These are phyloP conservation scores for Accipiter virgatus DNA, from an alignment of 2,113 vertebrate species.

Conservation along the genomic window DNA sequence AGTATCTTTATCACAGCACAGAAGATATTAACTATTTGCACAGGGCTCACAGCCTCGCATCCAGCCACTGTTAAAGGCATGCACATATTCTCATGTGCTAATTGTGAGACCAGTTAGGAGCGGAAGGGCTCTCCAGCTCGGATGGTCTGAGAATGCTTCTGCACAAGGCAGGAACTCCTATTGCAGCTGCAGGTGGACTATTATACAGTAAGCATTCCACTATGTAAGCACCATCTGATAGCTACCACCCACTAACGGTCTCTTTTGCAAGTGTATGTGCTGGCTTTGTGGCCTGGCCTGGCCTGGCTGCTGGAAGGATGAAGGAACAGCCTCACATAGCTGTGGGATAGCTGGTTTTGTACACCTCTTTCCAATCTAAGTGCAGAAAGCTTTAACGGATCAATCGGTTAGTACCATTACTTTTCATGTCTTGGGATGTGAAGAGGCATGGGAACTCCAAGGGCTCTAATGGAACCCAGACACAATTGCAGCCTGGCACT, in stretches of 20 bases:
- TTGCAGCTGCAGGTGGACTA: background rate
- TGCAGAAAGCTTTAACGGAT: background rate
- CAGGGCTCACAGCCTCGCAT: background rate
- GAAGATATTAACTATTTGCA: background rate
- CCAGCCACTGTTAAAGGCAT: background rate
- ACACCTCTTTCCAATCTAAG: background rate
- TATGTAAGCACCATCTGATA: background rate
- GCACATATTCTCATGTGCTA: background rate
- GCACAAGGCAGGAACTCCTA: background rate
- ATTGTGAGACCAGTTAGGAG: background rate
- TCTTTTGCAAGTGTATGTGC: background rate
- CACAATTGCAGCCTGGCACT: rapidly evolving
- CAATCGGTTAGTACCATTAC: background rate
- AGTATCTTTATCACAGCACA: background rate
- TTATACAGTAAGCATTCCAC: background rate
- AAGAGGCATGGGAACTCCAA: background rate
- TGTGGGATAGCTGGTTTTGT: background rate
- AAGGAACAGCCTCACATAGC: background rate
- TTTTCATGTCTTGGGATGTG: background rate
- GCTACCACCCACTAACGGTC: background rate
- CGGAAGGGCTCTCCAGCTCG: background rate
- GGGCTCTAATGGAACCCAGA: background rate
- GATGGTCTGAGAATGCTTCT: background rate
- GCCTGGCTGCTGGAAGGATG: background rate
- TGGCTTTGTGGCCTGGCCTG: background rate